A percentile compares a stretch with the other conserved stretches of the same genome.
These are phyloP conservation scores for Lithophane ornitopus DNA, from an alignment of 2,888 invertebrate genomes.

Conservation along the genomic window DNA sequence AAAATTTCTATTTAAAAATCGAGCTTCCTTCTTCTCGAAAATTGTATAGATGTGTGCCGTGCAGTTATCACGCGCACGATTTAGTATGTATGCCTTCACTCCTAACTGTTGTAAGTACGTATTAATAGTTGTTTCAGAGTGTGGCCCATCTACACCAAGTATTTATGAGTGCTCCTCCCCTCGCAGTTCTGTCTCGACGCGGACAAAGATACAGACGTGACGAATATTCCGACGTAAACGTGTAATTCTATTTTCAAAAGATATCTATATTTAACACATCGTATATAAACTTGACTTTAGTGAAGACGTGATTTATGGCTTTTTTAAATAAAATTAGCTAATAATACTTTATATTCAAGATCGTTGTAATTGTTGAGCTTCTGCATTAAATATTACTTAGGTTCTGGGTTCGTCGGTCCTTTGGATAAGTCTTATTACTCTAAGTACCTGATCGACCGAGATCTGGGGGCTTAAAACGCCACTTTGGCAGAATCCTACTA, in stretches of 20 bases:
- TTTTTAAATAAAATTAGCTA: not conserved
- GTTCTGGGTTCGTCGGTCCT: not conserved
- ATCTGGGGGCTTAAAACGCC: too few relatives aligned
- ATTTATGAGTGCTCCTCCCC: constrained; percentile 61
- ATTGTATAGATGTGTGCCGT: not conserved
- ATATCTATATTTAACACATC: constrained; percentile 46
- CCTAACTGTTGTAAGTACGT: constrained; percentile 30
- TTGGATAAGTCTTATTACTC: not conserved
- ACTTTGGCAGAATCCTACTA: too few relatives aligned
- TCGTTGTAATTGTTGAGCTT: not conserved
- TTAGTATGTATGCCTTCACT: constrained; percentile 34
- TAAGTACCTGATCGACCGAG: too few relatives aligned
- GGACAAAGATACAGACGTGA: constrained; percentile 58
- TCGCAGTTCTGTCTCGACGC: constrained; percentile 38
- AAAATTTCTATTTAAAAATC: not conserved
- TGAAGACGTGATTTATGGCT: constrained; percentile 24
- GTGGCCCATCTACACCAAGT: constrained; percentile 30
- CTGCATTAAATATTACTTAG: not conserved
- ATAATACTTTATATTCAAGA: constrained; percentile 1
- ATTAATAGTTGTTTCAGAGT: constrained; percentile 41
- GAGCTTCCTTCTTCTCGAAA: not conserved
- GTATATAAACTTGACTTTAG: constrained; percentile 28
- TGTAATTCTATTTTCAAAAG: constrained; percentile 56
- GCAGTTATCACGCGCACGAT: constrained; percentile 5
- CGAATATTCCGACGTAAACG: constrained; percentile 42